phyloP scores from a whole-genome alignment of 2,797 vertebrate species.

The Okamejei kenojei region DNA sequence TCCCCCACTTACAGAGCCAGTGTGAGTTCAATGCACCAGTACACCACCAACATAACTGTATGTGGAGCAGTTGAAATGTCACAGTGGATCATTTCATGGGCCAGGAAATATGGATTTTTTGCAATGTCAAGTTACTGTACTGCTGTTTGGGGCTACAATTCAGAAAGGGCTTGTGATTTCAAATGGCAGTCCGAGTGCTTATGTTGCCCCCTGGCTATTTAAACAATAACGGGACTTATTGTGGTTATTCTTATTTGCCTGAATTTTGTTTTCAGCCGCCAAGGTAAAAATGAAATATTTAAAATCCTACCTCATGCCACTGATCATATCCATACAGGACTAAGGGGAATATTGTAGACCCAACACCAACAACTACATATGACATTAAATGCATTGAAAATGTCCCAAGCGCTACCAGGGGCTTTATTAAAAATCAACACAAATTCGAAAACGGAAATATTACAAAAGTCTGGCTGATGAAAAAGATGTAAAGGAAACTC shows the following conservation, averaged over 20 bases:
- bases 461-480: no score
- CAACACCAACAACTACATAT: no score
- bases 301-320: not conserved
- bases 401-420: no score
- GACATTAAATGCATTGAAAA: no score
- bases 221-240: not conserved
- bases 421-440: no score
- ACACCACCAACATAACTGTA: not conserved
- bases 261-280: not conserved
- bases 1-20: not conserved
- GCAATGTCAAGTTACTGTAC: not conserved
- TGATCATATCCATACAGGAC: not conserved
- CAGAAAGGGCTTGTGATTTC: slow-evolving; percentile 2
- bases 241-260: slow-evolving; percentile 4
- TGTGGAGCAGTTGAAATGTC: not conserved
- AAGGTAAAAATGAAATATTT: not conserved
- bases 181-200: not conserved
- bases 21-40: not conserved
- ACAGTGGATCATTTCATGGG: not conserved
- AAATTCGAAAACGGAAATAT: no score
- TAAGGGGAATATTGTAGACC: not conserved
- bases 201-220: not conserved
- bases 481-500: no score
- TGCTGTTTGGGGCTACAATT: not conserved
- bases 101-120: not conserved